These are phyloP conservation scores for Rhea americana DNA, from an alignment of 2,113 vertebrate species.

Conservation along the genomic window DNA sequence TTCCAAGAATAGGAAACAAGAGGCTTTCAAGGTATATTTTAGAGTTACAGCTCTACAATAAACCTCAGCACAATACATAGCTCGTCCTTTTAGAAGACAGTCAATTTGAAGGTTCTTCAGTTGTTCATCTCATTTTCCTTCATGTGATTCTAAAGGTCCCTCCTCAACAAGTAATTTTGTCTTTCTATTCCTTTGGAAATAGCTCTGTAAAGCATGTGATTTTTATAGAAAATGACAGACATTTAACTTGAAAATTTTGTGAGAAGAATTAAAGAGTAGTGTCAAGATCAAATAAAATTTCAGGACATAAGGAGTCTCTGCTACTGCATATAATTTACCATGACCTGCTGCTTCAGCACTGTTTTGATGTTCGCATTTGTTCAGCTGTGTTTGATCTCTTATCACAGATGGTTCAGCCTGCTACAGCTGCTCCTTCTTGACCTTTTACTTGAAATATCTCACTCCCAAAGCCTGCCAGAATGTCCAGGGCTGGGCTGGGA, in stretches of 20 bases:
- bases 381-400: conserved; percentile 1
- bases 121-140: background rate
- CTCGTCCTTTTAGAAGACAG: background rate
- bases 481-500: background rate
- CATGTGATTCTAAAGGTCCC: background rate
- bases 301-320: background rate
- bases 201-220: background rate
- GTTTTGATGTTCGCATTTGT: background rate
- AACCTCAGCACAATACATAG: background rate
- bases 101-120: background rate
- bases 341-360: background rate
- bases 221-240: background rate
- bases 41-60: conserved; percentile 1
- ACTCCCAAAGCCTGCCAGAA: background rate
- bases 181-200: background rate
- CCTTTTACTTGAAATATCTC: background rate
- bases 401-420: background rate
- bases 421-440: conserved; percentile 8
- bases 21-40: conserved; percentile 5
- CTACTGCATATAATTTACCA: background rate
- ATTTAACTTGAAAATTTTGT: background rate
- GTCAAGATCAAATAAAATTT: background rate
- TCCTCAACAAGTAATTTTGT: background rate
- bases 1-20: conserved; percentile 30
- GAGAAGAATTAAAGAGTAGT: background rate